Conservation (phyloP, 2,113 vertebrate species). For the Scatophagus argus region DNA sequence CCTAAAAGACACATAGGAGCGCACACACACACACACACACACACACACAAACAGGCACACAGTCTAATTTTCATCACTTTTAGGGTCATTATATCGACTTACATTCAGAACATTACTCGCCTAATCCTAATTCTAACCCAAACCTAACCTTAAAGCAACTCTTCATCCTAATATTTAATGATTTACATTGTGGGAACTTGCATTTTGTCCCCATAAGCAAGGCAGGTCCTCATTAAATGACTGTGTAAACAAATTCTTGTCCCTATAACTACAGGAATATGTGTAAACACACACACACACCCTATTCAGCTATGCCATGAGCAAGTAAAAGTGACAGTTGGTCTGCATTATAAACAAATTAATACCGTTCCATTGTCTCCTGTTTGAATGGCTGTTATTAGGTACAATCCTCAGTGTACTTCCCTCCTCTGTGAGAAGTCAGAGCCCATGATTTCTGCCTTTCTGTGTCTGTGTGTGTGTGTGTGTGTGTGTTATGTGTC, state of each 20-base stretch:
- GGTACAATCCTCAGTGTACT: neutral
- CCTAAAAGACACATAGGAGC: neutral
- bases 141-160: no score
- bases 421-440: neutral
- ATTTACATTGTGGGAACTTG: no score
- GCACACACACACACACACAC: constrained; percentile 5
- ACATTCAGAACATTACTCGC: no score
- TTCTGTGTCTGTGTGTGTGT: neutral
- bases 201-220: no score
- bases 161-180: no score
- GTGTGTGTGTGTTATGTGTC: neutral
- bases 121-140: no score
- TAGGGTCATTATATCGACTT: no score
- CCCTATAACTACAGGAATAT: no score
- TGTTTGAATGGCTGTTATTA: constrained; percentile 1
- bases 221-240: no score
- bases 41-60: no score
- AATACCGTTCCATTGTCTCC: neutral
- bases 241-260: no score
- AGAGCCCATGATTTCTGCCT: neutral
- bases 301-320: constrained; percentile 15
- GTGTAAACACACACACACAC: constrained; percentile 32
- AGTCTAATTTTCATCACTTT: no score
- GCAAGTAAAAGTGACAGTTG: constrained; percentile 31
- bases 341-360: neutral